Conservation (phyloP, 2,113 vertebrate species). For the Rousettus leschenaultii region DNA sequence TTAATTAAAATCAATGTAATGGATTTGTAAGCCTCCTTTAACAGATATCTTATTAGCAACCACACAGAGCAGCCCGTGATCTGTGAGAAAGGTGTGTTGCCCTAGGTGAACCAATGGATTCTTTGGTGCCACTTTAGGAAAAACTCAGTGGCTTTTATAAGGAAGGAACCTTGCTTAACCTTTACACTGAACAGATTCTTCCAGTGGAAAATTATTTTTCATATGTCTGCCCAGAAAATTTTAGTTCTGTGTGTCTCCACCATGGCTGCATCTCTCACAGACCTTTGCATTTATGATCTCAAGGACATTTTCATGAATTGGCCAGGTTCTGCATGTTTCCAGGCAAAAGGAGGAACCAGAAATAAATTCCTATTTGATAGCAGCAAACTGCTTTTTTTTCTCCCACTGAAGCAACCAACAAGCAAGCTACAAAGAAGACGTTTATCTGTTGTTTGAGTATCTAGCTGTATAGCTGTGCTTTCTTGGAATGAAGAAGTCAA, state of each 20-base stretch:
- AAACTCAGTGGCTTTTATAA: conserved; percentile 63
- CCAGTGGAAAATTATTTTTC: conserved; percentile 53
- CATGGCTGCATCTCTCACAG: background rate
- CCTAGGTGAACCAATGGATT: conserved; percentile 65
- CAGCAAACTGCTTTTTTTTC: background rate
- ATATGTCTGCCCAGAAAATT: conserved; percentile 3
- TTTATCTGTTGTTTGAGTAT: conserved; percentile 27
- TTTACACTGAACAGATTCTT: conserved; percentile 55
- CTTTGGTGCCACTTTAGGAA: conserved; percentile 19
- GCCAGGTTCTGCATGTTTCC: background rate
- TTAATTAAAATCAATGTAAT: conserved; percentile 90
- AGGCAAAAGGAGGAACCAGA: background rate
- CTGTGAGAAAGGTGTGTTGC: conserved; percentile 79
- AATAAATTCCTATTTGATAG: conserved; percentile 39
- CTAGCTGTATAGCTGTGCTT: conserved; percentile 13
- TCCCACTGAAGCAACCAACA: background rate
- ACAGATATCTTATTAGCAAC: conserved; percentile 84
- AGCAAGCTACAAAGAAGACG: conserved; percentile 37
- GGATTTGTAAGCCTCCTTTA: conserved; percentile 84
- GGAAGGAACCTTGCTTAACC: conserved; percentile 57
- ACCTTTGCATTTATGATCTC: background rate
- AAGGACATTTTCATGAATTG: background rate
- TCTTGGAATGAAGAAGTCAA: conserved; percentile 1
- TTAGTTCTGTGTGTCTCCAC: background rate
- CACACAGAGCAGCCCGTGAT: conserved; percentile 75